Evolutionary conservation across 2,888 invertebrate genomes (phyloP).

Genomic region (Pachliopta kotzebuea): DNA sequence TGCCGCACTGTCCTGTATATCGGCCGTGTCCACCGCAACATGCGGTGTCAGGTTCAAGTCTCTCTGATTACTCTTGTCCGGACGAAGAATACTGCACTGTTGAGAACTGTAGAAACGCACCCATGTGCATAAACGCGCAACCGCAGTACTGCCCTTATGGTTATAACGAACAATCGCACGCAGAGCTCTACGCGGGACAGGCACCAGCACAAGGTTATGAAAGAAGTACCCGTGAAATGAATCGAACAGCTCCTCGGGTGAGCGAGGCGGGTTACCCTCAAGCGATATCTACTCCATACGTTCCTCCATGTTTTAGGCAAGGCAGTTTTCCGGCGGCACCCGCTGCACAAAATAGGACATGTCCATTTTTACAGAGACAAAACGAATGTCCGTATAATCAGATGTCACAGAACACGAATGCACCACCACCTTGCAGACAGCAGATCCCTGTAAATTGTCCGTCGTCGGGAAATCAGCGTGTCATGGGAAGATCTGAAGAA

Average conservation of each 20-base stretch:
- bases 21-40: constrained; percentile 10
- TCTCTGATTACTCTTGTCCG: constrained; percentile 18
- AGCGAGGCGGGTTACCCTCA: constrained; percentile 10
- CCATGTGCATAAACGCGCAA: constrained; percentile 11
- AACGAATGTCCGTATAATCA: constrained; percentile 1
- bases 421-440: neutral
- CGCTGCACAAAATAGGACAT: constrained; percentile 1
- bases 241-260: neutral
- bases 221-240: neutral
- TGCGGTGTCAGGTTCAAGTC: constrained; percentile 11
- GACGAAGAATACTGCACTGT: constrained; percentile 29
- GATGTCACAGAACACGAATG: constrained; percentile 3
- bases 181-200: neutral
- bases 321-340: constrained; percentile 3
- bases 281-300: constrained; percentile 12
- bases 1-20: constrained; percentile 15
- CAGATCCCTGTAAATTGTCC: neutral
- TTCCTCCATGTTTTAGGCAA: neutral
- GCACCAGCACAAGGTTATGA: neutral
- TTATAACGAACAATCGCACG: neutral
- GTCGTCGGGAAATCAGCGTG: neutral
- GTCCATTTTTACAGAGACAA: neutral
- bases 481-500: neutral
- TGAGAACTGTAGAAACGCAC: constrained; percentile 26
- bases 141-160: constrained; percentile 7